Evolutionary conservation across 2,113 vertebrate species (phyloP).

Genomic region (Apeltes quadracus): DNA sequence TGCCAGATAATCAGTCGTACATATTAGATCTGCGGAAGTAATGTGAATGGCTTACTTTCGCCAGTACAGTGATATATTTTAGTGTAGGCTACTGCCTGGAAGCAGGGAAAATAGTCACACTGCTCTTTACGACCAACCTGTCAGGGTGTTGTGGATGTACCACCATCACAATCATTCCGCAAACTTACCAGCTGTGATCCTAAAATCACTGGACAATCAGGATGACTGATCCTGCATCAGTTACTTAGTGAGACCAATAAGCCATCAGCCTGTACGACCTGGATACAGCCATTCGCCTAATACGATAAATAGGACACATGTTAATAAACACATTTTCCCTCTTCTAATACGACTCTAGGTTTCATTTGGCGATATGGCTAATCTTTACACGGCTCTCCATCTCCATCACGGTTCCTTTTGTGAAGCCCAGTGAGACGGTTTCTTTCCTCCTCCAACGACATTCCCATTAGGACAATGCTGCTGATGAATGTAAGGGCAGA

Average conservation of each 20-base stretch:
- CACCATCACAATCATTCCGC: slow-evolving; percentile 21
- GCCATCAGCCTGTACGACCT: slow-evolving; percentile 38
- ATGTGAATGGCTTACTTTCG: neutral
- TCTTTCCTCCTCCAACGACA: slow-evolving; percentile 67
- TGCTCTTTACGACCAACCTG: slow-evolving; percentile 1
- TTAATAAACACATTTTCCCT: slow-evolving; percentile 70
- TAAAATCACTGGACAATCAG: slow-evolving; percentile 42
- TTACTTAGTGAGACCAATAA: slow-evolving; percentile 51
- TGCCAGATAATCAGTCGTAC: neutral
- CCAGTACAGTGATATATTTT: too few relatives aligned
- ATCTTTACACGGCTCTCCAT: slow-evolving; percentile 75
- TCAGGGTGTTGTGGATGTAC: slow-evolving; percentile 26
- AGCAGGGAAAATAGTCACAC: slow-evolving; percentile 11
- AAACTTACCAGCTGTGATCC: slow-evolving; percentile 43
- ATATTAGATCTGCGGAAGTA: too few relatives aligned
- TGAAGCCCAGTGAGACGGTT: slow-evolving; percentile 61
- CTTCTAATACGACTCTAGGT: slow-evolving; percentile 69
- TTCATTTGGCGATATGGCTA: slow-evolving; percentile 74
- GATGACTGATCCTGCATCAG: slow-evolving; percentile 49
- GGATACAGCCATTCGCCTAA: slow-evolving; percentile 62
- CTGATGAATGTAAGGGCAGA: slow-evolving; percentile 81
- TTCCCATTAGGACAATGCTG: slow-evolving; percentile 77
- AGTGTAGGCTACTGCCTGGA: slow-evolving; percentile 4
- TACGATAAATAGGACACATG: slow-evolving; percentile 72
- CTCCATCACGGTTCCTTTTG: slow-evolving; percentile 69